Evolutionary conservation across 2,113 vertebrate genomes (phyloP).

Genomic region (Helogale parvula): DNA sequence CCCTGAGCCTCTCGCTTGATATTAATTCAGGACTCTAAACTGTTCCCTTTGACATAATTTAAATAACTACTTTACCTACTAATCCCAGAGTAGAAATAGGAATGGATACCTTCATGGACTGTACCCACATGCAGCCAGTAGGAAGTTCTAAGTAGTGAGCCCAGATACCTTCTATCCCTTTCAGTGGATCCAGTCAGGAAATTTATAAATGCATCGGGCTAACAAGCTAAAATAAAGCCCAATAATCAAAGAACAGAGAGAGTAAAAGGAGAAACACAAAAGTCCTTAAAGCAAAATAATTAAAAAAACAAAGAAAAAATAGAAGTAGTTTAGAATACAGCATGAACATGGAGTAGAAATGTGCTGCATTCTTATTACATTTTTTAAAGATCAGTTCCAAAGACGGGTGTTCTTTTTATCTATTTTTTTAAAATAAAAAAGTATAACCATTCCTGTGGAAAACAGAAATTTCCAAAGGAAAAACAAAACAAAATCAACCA

Average conservation of each 20-base stretch:
- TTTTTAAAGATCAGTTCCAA: neutral
- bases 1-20: neutral
- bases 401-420: neutral
- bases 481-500: neutral
- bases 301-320: neutral
- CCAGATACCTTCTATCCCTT: neutral
- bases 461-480: neutral
- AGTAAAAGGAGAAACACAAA: neutral
- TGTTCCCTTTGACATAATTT: neutral
- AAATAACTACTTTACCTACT: neutral
- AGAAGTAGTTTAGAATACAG: neutral
- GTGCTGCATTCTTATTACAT: neutral
- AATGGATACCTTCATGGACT: neutral
- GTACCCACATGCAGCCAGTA: neutral
- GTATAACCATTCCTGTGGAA: neutral
- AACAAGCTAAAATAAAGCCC: neutral
- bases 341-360: neutral
- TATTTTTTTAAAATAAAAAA: neutral
- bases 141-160: neutral
- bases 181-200: neutral
- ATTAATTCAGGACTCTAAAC: neutral
- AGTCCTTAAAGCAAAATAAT: neutral
- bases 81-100: neutral
- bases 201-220: neutral
- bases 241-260: neutral